Conservation (phyloP, 2,888 invertebrate genomes). For the Melanophora roralis region DNA sequence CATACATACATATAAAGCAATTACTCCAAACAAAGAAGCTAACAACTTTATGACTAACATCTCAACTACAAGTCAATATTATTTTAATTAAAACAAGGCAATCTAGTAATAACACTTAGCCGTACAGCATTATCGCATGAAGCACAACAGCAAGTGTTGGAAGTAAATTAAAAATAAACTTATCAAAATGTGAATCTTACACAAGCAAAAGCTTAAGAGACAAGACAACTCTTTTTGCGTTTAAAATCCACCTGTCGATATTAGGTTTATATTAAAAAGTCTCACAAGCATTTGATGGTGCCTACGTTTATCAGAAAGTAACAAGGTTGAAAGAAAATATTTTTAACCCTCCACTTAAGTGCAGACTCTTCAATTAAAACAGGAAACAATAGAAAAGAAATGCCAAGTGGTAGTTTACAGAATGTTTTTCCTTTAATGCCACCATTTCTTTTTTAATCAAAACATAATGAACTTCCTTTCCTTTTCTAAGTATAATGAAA, state of each 20-base stretch:
- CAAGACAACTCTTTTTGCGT: background rate
- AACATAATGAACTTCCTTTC: slow-evolving; percentile 29
- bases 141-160: background rate
- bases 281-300: background rate
- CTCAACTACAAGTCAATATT: no score
- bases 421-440: background rate
- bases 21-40: no score
- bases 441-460: background rate
- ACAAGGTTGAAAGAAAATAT: background rate
- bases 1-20: no score
- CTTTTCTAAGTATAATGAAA: background rate
- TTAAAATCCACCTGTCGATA: background rate
- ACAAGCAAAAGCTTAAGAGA: no score
- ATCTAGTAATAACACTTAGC: no score
- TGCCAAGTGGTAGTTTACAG: background rate
- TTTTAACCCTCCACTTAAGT: background rate
- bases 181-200: background rate
- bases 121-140: no score
- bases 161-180: background rate
- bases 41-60: no score
- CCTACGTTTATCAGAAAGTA: background rate
- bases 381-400: background rate
- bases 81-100: no score
- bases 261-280: background rate
- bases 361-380: background rate